Percentiles rank a stretch among this genome's conserved stretches.
Evolutionary conservation across 2,113 vertebrate species (phyloP).

Genomic region (Lota lota): DNA sequence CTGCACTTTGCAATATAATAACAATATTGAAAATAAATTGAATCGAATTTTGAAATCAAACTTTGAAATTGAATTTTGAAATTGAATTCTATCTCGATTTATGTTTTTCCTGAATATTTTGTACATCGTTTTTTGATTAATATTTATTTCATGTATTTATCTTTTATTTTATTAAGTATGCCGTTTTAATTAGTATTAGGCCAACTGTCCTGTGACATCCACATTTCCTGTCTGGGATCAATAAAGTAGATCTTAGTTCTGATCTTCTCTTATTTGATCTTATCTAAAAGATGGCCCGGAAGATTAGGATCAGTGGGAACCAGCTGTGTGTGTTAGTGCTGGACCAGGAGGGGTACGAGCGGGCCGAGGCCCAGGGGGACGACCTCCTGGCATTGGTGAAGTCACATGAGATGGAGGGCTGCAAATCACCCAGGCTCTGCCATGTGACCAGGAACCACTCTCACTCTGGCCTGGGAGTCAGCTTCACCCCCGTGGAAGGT

Average conservation of each 20-base stretch:
- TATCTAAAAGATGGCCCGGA: conserved; percentile 76
- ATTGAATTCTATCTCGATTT: too few relatives aligned
- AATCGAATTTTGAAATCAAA: too few relatives aligned
- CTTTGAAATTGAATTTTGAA: too few relatives aligned
- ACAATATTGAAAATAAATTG: too few relatives aligned
- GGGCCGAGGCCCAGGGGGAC: conserved; percentile 48
- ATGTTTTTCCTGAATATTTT: too few relatives aligned
- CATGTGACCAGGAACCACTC: conserved; percentile 65
- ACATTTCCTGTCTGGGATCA: too few relatives aligned
- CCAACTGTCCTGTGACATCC: too few relatives aligned
- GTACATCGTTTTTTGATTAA: too few relatives aligned
- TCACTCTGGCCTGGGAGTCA: conserved; percentile 80
- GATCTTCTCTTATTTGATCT: neutral
- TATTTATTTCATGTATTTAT: too few relatives aligned
- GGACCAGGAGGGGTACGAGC: conserved; percentile 60
- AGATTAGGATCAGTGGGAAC: conserved; percentile 79
- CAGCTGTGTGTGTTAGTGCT: conserved; percentile 80
- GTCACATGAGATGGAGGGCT: neutral
- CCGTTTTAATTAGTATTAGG: too few relatives aligned
- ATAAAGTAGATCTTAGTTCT: neutral
- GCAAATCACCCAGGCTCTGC: conserved; percentile 77
- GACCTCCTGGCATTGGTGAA: conserved; percentile 38
- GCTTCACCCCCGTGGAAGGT: conserved; percentile 65
- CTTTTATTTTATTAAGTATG: too few relatives aligned
- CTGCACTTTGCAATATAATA: too few relatives aligned